Percentiles rank a stretch among this genome's conserved stretches.
phyloP scores from a whole-genome alignment of 2,113 vertebrate species.

The Megaceryle maxima region DNA sequence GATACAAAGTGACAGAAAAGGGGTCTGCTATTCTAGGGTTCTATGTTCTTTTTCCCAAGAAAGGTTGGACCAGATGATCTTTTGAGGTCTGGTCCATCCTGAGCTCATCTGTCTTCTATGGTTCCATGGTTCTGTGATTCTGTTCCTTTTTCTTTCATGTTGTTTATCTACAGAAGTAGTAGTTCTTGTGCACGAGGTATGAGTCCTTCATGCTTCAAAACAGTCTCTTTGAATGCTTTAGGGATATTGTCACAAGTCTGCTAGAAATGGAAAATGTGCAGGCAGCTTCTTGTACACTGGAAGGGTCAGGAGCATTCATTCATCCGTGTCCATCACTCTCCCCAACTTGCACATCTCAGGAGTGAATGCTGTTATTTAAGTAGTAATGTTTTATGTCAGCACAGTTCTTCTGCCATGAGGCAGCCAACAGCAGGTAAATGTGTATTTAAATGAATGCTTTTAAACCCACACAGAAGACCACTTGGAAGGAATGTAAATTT shows the following conservation, averaged over 20 bases:
- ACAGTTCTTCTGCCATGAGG: background rate
- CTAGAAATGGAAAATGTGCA: background rate
- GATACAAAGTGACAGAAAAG: background rate
- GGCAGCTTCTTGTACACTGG: background rate
- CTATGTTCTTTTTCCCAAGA: background rate
- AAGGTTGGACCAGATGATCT: background rate
- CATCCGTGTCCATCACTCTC: background rate
- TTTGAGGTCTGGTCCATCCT: background rate
- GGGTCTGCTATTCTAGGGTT: background rate
- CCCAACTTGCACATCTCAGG: background rate
- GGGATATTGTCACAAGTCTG: background rate
- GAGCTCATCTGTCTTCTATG: background rate
- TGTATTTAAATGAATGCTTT: background rate
- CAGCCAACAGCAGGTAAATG: background rate
- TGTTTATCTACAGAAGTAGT: background rate
- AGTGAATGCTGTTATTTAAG: background rate
- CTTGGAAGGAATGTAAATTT: background rate
- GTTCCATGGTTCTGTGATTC: background rate
- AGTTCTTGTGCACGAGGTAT: background rate
- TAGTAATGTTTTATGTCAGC: background rate
- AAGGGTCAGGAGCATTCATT: background rate
- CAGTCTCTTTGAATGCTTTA: background rate
- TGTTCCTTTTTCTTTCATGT: background rate
- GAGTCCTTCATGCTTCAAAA: background rate
- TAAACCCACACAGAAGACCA: background rate